Evolutionary conservation across 2,888 invertebrate genomes (phyloP), one percentile per base, ranked within the genome.

Genomic region (Drosophila aldrichi): DNA sequence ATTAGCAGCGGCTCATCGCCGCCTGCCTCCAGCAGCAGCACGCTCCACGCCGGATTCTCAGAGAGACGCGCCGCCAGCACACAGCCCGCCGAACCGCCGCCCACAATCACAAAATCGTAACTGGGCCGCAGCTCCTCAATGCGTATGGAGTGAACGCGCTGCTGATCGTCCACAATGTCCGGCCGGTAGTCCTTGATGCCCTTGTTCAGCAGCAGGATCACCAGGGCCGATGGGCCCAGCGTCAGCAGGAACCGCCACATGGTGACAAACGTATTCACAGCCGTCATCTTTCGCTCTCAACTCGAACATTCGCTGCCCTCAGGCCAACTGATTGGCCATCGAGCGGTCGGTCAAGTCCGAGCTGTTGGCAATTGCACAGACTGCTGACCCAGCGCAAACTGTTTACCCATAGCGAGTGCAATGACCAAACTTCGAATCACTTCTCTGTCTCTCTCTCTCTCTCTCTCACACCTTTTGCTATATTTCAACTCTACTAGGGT

Each of bases 71-170:
- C 96, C 0, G 97, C 97, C 61, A 98, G 73, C 0, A 96, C 97
- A 2, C 96, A 94, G 3, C 97, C 97, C 0, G 96, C 97, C 2
- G 96, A 96, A 0, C 97, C 98, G 1, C 95, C 97, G 0, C 97
- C 97, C 3, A 97, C 94, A 59, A 97, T 94, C 8, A 97, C 94
- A 83, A 97, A 97, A 91, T 97, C 97, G 84, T 97, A 97, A 54
- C 94, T 94, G 7, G 94, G 93, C 16, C 94, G 92, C 8, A 97
- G 89, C 3, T 95, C 91, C 12, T 94, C 92, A 0, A 95, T 90
- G 0, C 94, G 92, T 22, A 94, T 93, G 58, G 95, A 94, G 43
- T 92, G 93, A 0, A 96, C 94, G 14, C 96, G 94, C 83, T 96
- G 92, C 9, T 94, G 94, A 0, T 93, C 92, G 79, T 97, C 97